These are phyloP conservation scores for Barnardius zonarius DNA, from an alignment of 2,113 vertebrate genomes.

Conservation along the genomic window DNA sequence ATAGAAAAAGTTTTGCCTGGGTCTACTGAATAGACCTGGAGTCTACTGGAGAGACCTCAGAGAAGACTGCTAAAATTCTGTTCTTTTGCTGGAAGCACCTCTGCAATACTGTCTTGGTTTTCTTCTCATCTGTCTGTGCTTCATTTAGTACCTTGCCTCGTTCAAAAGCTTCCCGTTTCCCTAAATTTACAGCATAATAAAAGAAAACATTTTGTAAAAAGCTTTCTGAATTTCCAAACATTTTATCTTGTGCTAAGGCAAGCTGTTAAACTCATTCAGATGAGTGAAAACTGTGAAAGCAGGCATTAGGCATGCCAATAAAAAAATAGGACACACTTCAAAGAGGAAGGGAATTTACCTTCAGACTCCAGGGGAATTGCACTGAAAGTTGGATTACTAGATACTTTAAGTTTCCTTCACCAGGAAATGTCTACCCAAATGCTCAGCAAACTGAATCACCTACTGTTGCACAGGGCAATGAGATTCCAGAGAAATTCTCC, in stretches of 20 bases:
- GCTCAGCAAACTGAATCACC: background rate
- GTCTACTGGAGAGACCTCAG: background rate
- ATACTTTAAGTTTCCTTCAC: background rate
- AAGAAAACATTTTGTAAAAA: background rate
- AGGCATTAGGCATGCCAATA: background rate
- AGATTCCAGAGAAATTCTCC: background rate
- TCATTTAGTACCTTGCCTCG: background rate
- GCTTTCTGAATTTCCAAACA: background rate
- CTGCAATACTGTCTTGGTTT: background rate
- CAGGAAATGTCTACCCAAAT: background rate
- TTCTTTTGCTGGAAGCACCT: background rate
- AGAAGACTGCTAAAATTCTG: background rate
- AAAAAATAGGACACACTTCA: constrained; percentile 5
- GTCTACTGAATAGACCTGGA: background rate
- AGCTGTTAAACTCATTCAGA: background rate
- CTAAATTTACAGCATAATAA: background rate
- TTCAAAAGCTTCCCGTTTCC: background rate
- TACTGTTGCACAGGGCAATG: background rate
- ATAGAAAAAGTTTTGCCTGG: background rate
- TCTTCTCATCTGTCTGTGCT: accelerated
- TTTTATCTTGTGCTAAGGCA: background rate
- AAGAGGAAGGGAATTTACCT: constrained; percentile 32
- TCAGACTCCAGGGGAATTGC: background rate
- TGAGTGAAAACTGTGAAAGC: background rate
- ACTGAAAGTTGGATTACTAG: background rate